Base-by-base conservation (phyloP, 2,113 vertebrate genomes). In the Daphoenositta chrysoptera region DNA sequence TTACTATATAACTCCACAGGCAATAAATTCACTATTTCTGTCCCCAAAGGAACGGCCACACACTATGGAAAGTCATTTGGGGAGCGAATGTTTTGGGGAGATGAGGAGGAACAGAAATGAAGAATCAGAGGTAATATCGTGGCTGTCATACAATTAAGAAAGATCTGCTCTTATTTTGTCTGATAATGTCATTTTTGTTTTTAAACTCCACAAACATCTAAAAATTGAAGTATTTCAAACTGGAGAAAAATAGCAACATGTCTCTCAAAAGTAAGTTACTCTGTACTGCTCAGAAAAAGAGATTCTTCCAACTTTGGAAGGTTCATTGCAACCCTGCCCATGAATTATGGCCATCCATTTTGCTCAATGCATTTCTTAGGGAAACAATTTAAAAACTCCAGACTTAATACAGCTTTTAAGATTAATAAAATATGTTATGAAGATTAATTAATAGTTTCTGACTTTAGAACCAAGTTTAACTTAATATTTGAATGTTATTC, bases 161-260 rank as follows among this genome's bases (percentile, higher is more conserved):
- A 37, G 2, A 19, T 31, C 56, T 83, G 22, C 3, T 73, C 53
- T 61, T 24, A 20, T 35, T 65, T 75, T 4, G 31, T 35, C 13
- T 1, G 2, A 45, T 21, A 17, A 6, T 1, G 4, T 22, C 17
- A 44, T 11, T 61, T 18, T 27, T 4, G 0, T 13, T 37, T 68
- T 54, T 76, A 16, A 70, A 31, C 3, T 39, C 35, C 14, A 15
- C 7, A 65, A 44, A 37, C 1, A 22, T 7, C 40, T 42, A 33
- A 83, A 64, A 57, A 27, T 5, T 0, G 3, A 70, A 50, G 11
- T 44, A 39, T 35, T 39, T 70, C 9, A 13, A 65, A 79, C 0
- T 18, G 28, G 9, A 42, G 20, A 64, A 89, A 75, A 50, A 56
- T 1, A 90, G 3, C 16, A 39, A 57, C 1, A 2, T 0, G 0